Evolutionary conservation across 2,113 vertebrate species (phyloP), one percentile per base, ranked within the genome.

Genomic region (Alethe diademata): DNA sequence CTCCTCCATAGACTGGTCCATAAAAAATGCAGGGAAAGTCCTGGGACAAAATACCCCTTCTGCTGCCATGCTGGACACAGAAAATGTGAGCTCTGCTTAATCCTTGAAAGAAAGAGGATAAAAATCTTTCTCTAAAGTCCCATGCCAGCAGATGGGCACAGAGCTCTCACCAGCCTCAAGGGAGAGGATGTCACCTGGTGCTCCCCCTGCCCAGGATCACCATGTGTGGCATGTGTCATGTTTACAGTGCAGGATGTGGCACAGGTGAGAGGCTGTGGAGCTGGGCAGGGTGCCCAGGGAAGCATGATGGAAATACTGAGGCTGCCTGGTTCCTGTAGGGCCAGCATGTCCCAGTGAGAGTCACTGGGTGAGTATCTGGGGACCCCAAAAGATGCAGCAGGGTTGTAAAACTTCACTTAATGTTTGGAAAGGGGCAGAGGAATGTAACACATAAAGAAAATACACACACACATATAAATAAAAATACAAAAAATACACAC

Each of bases 21-120:
- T 20, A 45, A 36, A 53, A 89, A 75, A 78, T 12, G n/a, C 74
- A 88, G 92, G 70, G 88, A 96, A 94, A 96, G 96, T 93, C 70
- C 58, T 8, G 6, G 61, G 33, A 45, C 61, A 84, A 43, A 90
- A 94, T 69, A 42, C 35, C 54, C 67, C 62, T 76, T 57, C 64
- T 83, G 58, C 40, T 76, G 38, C 54, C 58, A 23, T 4, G 9
- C 7, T 79, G 70, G n/a, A 50, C 40, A 19, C 35, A 54, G 58
- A 76, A 83, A 92, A 88, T 1, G 4, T 4, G 3, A 82, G 26
- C 20, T 83, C 62, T 73, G 50, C 75, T 86, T 70, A 83, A 69
- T 36, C 12, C 60, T 23, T 35, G 43, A 48, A 53, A 78, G 73
- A 64, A 78, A 85, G 81, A 88, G 50, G 54, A 86, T 54, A 61